phyloP scores from a whole-genome alignment of 2,113 vertebrate species.

The Herpetotheres cachinnans region DNA sequence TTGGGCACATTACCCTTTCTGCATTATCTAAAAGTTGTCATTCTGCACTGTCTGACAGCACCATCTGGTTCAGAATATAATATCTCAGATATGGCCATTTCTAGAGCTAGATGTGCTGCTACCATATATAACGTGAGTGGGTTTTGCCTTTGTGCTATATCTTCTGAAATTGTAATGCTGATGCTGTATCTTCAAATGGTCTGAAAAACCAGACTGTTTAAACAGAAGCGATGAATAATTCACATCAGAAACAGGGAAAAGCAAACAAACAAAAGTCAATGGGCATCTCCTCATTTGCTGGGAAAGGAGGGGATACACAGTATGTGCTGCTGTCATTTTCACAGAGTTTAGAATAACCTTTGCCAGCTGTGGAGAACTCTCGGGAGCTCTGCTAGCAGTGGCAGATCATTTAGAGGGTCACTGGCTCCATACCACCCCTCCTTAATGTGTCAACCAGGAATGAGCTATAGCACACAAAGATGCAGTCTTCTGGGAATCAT shows the following conservation, averaged over 20 bases:
- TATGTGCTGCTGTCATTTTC: not conserved
- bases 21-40: conserved; percentile 16
- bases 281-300: not conserved
- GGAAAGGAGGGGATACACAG: not conserved
- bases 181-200: not conserved
- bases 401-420: not conserved
- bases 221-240: conserved; percentile 41
- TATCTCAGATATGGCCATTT: conserved; percentile 16
- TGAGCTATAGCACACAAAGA: not conserved
- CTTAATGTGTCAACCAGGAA: not conserved
- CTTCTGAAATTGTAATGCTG: conserved; percentile 1
- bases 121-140: not conserved
- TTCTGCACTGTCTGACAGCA: conserved; percentile 47
- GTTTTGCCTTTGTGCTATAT: not conserved
- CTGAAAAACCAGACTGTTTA: not conserved
- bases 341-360: not conserved
- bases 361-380: not conserved
- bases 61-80: conserved; percentile 47
- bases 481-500: not conserved
- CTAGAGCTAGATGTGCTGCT: conserved; percentile 7
- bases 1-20: conserved; percentile 26
- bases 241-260: not conserved
- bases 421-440: not conserved
- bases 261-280: conserved; percentile 6
- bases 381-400: not conserved